Percentiles rank a stretch among this genome's conserved stretches.
phyloP scores from a whole-genome alignment of 1,140 invertebrate genomes.

The Diorhabda carinulata region DNA sequence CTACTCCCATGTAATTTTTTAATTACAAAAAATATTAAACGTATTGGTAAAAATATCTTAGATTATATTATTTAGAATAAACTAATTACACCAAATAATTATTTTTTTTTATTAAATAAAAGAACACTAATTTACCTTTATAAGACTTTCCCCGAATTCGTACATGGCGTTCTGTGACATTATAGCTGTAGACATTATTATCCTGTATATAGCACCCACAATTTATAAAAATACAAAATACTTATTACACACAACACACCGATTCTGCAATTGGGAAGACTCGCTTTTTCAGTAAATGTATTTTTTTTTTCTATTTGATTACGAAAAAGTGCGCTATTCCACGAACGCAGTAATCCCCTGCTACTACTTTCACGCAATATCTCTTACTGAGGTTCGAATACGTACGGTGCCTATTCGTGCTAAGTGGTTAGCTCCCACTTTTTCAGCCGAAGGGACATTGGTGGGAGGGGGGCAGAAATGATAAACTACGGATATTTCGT shows the following conservation, averaged over 20 bases:
- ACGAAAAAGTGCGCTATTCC: conserved; percentile 40
- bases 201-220: conserved; percentile 35
- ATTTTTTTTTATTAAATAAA: no score
- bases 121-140: conserved; percentile 38
- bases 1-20: no score
- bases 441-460: neutral
- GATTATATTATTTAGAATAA: no score
- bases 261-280: conserved; percentile 41
- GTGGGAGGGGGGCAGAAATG: neutral
- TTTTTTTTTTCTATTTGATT: conserved; percentile 23
- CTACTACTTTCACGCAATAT: conserved; percentile 21
- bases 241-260: conserved; percentile 35
- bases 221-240: conserved; percentile 25
- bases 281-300: conserved; percentile 30
- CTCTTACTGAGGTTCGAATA: conserved; percentile 14
- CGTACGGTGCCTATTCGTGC: neutral
- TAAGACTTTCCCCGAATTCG: conserved; percentile 45
- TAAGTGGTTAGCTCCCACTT: conserved; percentile 19
- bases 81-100: no score
- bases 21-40: no score
- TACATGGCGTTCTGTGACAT: conserved; percentile 46
- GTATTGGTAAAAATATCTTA: no score
- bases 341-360: conserved; percentile 38
- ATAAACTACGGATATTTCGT: no score
- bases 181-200: conserved; percentile 45